Percentiles rank a stretch among this genome's conserved stretches.
These are phyloP conservation scores for Zaprionus obscuricornis DNA, from an alignment of 2,888 invertebrate genomes.

Conservation along the genomic window DNA sequence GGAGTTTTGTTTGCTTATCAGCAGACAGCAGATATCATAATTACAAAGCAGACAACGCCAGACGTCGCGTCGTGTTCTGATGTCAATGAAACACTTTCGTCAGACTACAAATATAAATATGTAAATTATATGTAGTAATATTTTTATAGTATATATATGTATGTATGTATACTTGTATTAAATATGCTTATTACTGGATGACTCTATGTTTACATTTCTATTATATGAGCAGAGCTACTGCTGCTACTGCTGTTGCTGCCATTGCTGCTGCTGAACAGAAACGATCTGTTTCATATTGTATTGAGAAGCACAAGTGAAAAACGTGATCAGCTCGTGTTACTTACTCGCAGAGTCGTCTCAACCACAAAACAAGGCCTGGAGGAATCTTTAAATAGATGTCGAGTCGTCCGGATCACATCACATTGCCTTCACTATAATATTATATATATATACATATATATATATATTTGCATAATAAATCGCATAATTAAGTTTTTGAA, in stretches of 20 bases:
- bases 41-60: too few species aligned
- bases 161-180: constrained; percentile 7
- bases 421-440: background rate
- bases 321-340: constrained; percentile 64
- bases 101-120: constrained; percentile 16
- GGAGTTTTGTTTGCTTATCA: constrained; percentile 47
- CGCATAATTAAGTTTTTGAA: constrained; percentile 71
- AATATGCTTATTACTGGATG: constrained; percentile 21
- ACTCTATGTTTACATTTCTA: too few species aligned
- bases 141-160: background rate
- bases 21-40: constrained; percentile 47
- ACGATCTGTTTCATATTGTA: too few species aligned
- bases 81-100: constrained; percentile 54
- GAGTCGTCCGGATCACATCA: constrained; percentile 16
- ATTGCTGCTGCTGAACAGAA: too few species aligned
- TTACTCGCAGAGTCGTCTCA: constrained; percentile 30
- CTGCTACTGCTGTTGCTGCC: too few species aligned
- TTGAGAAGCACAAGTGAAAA: constrained; percentile 46
- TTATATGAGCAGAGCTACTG: too few species aligned
- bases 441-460: too few species aligned
- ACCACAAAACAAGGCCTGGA: constrained; percentile 47
- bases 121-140: background rate
- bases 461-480: constrained; percentile 68
- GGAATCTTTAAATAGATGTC: constrained; percentile 54
- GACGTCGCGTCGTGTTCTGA: constrained; percentile 44